Evolutionary conservation across 1,140 invertebrate species (phyloP), one percentile per base, ranked within the genome.

Genomic region (Bombus confusus): DNA sequence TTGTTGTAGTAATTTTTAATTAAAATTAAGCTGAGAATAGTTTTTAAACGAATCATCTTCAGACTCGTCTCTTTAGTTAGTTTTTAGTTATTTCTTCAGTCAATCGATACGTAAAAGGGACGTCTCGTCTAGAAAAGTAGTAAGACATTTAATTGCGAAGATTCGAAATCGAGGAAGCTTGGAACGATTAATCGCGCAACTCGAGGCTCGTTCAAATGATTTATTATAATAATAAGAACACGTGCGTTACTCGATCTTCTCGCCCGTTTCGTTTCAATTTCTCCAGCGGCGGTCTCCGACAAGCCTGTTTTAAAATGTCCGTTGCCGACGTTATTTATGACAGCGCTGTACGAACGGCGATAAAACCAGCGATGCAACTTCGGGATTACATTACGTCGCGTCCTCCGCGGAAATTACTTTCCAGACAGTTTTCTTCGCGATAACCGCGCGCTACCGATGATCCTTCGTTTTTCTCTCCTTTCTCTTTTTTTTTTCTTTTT

Each of bases 391-490:
- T 83, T 83, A 83, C 72, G 72, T 52, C 80, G 59, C 72, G 72
- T 76, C 80, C 80, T 75, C 34, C 72, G 31, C 80, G 80, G 80
- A 83, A 83, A 83, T 83, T 83, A 76, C 80, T 83, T 83, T 76
- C 73, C 59, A 75, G 80, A 76, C 80, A 74, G 72, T 83, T 83
- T 66, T 83, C 72, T 76, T 76, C 72, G 25, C 41, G 41, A 76
- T 31, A 47, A 28, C 59, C 59, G 3, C 39, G 43, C 77, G 22
- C 31, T 34, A 34, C 59, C 69, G 31, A 83, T 83, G 43, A 76
- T 76, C 31, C 80, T 76, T n/a, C 71, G 8, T 12, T 47, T 34
- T 82, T 47, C 22, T 57, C 15, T 75, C 8, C 28, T 25, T 6
- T 28, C 12, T 3, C 4, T 2, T 3, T 28, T 9, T n/a, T 8